Conservation (phyloP, 2,797 vertebrate genomes). For the Ctenochaetus hawaiiensis region DNA sequence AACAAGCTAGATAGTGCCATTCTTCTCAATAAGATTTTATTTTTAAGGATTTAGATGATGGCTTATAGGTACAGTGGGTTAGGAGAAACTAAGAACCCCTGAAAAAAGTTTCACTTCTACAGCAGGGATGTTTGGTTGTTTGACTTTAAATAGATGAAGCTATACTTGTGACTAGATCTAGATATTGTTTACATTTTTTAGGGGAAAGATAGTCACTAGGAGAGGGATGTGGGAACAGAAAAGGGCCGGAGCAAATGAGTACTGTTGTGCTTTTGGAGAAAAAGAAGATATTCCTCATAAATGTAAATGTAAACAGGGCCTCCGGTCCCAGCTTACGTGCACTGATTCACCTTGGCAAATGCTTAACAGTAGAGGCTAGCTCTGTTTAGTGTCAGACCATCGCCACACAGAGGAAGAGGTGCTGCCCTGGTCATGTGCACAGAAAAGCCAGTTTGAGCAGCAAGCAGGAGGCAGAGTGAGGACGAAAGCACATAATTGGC, state of each 20-base stretch:
- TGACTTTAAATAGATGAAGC: neutral
- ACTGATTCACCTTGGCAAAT: neutral
- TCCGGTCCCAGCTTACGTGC: neutral
- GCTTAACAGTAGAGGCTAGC: neutral
- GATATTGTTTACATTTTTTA: neutral
- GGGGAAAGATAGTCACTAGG: neutral
- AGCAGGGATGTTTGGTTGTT: neutral
- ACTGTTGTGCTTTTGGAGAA: neutral
- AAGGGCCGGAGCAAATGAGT: neutral
- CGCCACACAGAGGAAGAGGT: slow-evolving; percentile 4
- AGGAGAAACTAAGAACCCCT: neutral
- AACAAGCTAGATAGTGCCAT: neutral
- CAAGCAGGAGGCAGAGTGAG: slow-evolving; percentile 34
- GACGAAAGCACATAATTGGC: slow-evolving; percentile 78
- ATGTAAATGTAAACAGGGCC: neutral
- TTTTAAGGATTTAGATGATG: neutral
- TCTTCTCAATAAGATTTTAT: neutral
- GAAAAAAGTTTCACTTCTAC: neutral
- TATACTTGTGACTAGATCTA: neutral
- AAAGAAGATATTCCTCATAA: neutral
- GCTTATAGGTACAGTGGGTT: neutral
- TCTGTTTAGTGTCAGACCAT: slow-evolving; percentile 9
- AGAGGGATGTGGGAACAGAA: neutral
- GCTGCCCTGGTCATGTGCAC: slow-evolving; percentile 24
- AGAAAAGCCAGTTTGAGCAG: slow-evolving; percentile 45